These are phyloP conservation scores for Sphaerophoria taeniata DNA, from an alignment of 2,888 invertebrate genomes.

Conservation along the genomic window DNA sequence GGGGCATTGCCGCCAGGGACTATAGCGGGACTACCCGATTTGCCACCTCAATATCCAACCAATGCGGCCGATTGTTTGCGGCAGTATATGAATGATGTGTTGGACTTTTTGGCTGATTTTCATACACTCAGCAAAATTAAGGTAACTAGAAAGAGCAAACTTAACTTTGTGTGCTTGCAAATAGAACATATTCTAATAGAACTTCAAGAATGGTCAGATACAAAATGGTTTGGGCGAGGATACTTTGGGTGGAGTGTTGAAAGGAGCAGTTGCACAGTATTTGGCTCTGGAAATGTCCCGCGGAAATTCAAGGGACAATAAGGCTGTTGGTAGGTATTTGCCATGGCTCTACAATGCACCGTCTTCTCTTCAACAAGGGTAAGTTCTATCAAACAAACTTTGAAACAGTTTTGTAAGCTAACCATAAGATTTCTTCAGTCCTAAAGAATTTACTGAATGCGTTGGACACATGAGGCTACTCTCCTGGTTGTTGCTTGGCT, in stretches of 20 bases:
- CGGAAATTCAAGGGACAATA: constrained; percentile 92
- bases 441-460: constrained; percentile 97
- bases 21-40: constrained; percentile 84
- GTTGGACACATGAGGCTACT: constrained; percentile 96
- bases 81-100: constrained; percentile 94
- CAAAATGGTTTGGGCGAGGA: constrained; percentile 94
- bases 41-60: constrained; percentile 85
- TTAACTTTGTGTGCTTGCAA: constrained; percentile 12
- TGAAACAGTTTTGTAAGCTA: not conserved
- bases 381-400: constrained; percentile 57
- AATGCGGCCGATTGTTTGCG: constrained; percentile 97
- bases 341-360: constrained; percentile 96
- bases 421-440: constrained; percentile 84
- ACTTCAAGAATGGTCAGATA: constrained; percentile 85
- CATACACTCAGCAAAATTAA: constrained; percentile 98
- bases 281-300: constrained; percentile 96
- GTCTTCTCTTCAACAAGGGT: constrained; percentile 92
- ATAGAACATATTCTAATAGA: constrained; percentile 75
- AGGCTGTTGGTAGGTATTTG: constrained; percentile 90
- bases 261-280: constrained; percentile 97
- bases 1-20: constrained; percentile 92
- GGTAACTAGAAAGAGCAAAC: constrained; percentile 83
- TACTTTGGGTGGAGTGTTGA: constrained; percentile 97
- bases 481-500: constrained; percentile 97
- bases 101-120: constrained; percentile 97